phyloP scores from a whole-genome alignment of 2,888 invertebrate species.

The Erynnis tages region DNA sequence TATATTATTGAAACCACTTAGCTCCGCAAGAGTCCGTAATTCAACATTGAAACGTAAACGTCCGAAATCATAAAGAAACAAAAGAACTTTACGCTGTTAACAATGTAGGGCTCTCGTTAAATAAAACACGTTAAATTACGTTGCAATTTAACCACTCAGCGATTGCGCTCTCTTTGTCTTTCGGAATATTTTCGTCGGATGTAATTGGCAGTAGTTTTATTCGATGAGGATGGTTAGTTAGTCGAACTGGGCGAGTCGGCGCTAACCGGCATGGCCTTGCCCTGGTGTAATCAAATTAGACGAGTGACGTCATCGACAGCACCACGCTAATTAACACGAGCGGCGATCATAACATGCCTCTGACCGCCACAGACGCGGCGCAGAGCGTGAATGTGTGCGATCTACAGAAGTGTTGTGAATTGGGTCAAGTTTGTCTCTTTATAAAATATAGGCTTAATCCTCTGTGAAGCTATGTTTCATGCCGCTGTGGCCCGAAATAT shows the following conservation, averaged over 20 bases:
- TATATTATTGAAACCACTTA: constrained; percentile 1
- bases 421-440: constrained; percentile 19
- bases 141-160: not conserved
- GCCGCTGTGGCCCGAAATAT: not conserved
- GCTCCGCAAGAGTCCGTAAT: not conserved
- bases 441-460: constrained; percentile 13
- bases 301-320: constrained; percentile 60
- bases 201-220: constrained; percentile 7
- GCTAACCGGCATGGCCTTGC: constrained; percentile 64
- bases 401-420: constrained; percentile 16
- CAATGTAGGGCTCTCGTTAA: constrained; percentile 3
- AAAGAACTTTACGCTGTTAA: constrained; percentile 5
- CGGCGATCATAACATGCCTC: constrained; percentile 42
- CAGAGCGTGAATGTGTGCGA: constrained; percentile 32
- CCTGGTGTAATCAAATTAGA: constrained; percentile 71
- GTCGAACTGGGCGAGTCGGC: constrained; percentile 27
- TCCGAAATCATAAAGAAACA: constrained; percentile 2
- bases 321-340: constrained; percentile 63
- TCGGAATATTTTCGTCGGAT: constrained; percentile 19
- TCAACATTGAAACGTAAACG: constrained; percentile 5
- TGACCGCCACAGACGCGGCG: constrained; percentile 6
- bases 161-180: constrained; percentile 11
- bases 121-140: constrained; percentile 5
- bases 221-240: constrained; percentile 14
- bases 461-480: constrained; percentile 2